A percentile compares a stretch with the other conserved stretches of the same genome.
Evolutionary conservation across 2,797 vertebrate genomes (phyloP).

Genomic region (Rhynchotus rufescens): DNA sequence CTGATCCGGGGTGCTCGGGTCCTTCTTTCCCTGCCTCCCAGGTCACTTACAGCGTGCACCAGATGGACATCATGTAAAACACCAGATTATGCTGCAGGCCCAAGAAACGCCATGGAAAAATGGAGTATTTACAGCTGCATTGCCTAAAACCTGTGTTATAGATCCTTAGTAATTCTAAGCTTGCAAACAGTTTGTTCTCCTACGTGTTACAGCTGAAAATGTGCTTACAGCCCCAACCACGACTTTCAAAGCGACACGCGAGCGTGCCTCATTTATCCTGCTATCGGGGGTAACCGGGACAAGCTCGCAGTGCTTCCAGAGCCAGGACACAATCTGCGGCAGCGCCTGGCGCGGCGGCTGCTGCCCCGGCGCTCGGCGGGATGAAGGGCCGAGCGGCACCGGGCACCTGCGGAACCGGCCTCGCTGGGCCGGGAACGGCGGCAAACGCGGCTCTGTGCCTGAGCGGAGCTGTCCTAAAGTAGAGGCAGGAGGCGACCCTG

Average conservation of each 20-base stretch:
- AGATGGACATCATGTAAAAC: background rate
- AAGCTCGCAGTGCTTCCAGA: background rate
- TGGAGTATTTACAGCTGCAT: background rate
- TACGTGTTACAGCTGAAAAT: background rate
- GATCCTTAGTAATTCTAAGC: background rate
- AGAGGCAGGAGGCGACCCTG: rapidly evolving
- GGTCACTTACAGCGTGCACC: rapidly evolving
- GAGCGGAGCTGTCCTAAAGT: rapidly evolving
- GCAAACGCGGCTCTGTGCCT: background rate
- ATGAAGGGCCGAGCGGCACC: too few relatives aligned
- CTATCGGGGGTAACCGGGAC: background rate
- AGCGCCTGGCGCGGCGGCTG: background rate
- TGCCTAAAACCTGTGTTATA: background rate
- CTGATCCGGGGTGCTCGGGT: too few relatives aligned
- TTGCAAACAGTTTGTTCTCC: background rate
- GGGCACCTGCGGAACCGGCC: rapidly evolving
- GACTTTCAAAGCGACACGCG: background rate
- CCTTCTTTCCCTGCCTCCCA: background rate
- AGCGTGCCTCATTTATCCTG: background rate
- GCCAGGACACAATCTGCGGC: background rate
- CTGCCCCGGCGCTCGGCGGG: background rate
- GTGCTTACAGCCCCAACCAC: background rate
- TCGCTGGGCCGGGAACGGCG: rapidly evolving
- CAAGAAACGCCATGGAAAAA: background rate
- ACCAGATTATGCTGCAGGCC: background rate